phyloP scores from a whole-genome alignment of 2,797 vertebrate genomes.

The Heliangelus exortis region DNA sequence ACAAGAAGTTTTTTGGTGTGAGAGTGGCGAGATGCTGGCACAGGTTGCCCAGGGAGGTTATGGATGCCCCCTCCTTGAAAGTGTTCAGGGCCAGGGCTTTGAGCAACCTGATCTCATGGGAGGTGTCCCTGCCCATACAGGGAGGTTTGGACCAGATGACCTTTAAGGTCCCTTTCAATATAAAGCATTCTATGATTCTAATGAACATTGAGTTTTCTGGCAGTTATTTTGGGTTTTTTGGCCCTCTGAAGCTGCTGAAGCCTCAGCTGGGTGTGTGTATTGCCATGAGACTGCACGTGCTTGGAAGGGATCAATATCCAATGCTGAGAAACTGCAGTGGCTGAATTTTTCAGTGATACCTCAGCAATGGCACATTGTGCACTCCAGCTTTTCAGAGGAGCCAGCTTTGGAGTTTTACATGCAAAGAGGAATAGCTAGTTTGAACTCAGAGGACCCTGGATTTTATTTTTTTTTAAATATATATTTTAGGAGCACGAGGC shows the following conservation, averaged over 20 bases:
- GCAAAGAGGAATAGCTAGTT: not conserved
- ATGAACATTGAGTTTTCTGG: not conserved
- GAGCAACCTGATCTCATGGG: no score
- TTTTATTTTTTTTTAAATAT: not conserved
- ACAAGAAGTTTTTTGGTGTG: no score
- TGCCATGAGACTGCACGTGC: accelerated
- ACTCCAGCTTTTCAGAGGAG: not conserved
- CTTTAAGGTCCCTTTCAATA: no score
- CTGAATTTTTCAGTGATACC: not conserved
- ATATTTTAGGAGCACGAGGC: not conserved
- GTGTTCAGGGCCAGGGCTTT: no score
- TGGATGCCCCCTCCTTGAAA: no score
- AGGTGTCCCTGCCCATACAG: no score
- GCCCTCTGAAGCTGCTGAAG: not conserved
- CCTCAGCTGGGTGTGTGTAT: accelerated
- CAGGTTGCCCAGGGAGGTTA: no score
- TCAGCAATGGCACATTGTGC: accelerated
- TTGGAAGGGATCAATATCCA: not conserved
- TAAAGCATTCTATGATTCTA: no score
- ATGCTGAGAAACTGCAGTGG: accelerated
- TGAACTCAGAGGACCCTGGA: not conserved
- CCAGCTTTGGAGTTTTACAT: not conserved
- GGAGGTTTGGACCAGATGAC: no score
- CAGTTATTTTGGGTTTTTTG: not conserved
- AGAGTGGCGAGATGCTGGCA: no score